Base-by-base conservation (phyloP, 2,113 vertebrate species). In the Phoxinus phoxinus region DNA sequence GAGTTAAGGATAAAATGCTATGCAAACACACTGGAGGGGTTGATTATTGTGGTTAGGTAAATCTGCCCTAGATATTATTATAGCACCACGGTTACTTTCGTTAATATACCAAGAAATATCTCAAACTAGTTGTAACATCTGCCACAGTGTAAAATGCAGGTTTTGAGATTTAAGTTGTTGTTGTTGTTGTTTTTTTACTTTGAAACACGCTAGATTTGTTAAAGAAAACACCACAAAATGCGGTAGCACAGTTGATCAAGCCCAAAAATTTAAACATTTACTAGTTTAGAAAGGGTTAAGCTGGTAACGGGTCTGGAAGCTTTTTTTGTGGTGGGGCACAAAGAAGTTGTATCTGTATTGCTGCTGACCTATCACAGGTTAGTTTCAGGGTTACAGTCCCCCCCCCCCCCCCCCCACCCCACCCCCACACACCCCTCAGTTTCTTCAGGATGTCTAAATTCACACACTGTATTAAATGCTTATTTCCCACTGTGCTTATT, bases 201-300 rank as follows among this genome's bases (percentile, higher is more conserved):
- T 83, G 17, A 27, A 72, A 23, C 32, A 78, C 41, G 21, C 65
- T 77, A 85, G 65, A 83, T 53, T 44, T 63, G 61, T 77, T 72
- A 23, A 78, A 69, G 67, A 35, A 69, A 51, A 21, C 69, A 35
- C 76, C 58, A 51, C 46, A 15, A 72, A 75, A 76, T 46, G 37
- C 10, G n/a, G 23, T 82, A 88, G 88, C 84, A 85, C 72, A 85
- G 61, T 86, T 78, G 46, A 59, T 86, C 44, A 81, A 63, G 27
- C 41, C 73, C 61, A 35, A 72, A 78, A 80, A 51, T 71, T 12
- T 35, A 19, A 79, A 23, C 59, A 72, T 85, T 80, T 86, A 84
- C 75, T 84, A 86, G 84, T 87, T 69, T 89, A 72, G 76, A 86
- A 86, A 81, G 12, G 25, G 41, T 56, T 78, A 9, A 35, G 12